These are phyloP conservation scores for Aleiodes alternator DNA, from an alignment of 2,888 invertebrate genomes.

Conservation along the genomic window DNA sequence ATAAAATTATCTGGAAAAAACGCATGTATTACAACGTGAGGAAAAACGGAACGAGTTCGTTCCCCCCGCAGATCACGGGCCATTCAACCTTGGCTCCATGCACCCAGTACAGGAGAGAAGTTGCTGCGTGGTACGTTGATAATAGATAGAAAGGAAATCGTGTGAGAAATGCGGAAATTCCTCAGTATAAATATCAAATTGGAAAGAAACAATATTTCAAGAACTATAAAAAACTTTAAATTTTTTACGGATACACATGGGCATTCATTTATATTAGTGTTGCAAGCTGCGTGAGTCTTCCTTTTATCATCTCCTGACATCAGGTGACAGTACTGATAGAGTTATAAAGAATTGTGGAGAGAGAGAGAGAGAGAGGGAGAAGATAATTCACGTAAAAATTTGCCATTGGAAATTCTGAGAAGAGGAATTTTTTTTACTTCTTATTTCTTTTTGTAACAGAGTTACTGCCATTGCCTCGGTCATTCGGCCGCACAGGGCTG, in stretches of 20 bases:
- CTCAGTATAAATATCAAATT: neutral
- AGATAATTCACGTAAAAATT: neutral
- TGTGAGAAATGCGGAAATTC: conserved; percentile 30
- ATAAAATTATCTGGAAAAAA: neutral
- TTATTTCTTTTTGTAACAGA: conserved; percentile 3
- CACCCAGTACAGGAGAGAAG: conserved; percentile 34
- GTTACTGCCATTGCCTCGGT: conserved; percentile 19
- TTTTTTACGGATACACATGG: neutral
- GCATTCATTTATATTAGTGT: conserved; percentile 2
- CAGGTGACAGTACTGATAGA: conserved; percentile 7
- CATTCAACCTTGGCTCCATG: conserved; percentile 56
- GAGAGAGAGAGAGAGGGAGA: neutral
- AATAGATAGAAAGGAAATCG: conserved; percentile 20
- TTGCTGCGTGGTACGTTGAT: conserved; percentile 19
- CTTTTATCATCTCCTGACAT: neutral
- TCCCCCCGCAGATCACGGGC: conserved; percentile 55
- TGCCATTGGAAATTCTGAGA: neutral
- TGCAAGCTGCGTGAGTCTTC: neutral
- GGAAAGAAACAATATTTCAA: conserved; percentile 51
- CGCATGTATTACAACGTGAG: neutral
- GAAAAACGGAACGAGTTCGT: conserved; percentile 54
- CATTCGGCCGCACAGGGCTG: neutral
- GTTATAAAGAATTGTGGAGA: conserved; percentile 10
- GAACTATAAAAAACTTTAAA: conserved; percentile 48
- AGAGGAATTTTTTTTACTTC: neutral